A percentile compares a stretch with the other conserved stretches of the same genome.
phyloP scores from a whole-genome alignment of 2,797 vertebrate species.

The Cryptoprocta ferox region DNA sequence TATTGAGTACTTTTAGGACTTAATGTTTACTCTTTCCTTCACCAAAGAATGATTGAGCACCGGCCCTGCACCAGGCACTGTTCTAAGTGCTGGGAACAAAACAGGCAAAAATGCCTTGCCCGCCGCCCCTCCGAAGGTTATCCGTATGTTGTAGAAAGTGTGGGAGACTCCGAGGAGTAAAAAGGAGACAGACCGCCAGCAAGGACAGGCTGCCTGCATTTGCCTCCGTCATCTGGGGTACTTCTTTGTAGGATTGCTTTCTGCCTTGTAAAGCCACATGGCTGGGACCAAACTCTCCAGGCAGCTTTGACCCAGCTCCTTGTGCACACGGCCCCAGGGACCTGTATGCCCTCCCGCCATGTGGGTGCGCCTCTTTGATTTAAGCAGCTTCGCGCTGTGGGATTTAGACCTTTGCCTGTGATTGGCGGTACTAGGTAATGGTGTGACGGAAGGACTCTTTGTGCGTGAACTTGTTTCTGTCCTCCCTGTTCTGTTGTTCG shows the following conservation, averaged over 20 bases:
- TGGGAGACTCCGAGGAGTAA: background rate
- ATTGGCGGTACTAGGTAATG: background rate
- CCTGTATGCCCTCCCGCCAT: rapidly evolving
- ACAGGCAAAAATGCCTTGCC: background rate
- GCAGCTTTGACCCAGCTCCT: background rate
- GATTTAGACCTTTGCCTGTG: background rate
- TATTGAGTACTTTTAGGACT: background rate
- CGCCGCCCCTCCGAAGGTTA: too few relatives aligned
- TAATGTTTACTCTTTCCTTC: background rate
- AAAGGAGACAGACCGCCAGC: background rate
- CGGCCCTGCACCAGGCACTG: background rate
- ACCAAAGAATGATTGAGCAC: background rate
- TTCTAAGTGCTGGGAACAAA: background rate
- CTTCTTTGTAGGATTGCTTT: background rate
- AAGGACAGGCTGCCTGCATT: background rate
- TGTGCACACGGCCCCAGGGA: background rate
- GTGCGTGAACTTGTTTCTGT: background rate
- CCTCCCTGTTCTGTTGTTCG: background rate
- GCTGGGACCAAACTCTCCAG: background rate
- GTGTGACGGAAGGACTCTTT: background rate
- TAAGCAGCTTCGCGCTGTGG: background rate
- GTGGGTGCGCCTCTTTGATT: background rate
- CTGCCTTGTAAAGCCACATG: background rate
- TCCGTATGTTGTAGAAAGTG: background rate
- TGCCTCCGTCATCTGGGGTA: too few relatives aligned